Percentiles rank a stretch among this genome's conserved stretches.
These are phyloP conservation scores for Cheiracanthium punctorium DNA, from an alignment of 2,888 invertebrate species.

Conservation along the genomic window DNA sequence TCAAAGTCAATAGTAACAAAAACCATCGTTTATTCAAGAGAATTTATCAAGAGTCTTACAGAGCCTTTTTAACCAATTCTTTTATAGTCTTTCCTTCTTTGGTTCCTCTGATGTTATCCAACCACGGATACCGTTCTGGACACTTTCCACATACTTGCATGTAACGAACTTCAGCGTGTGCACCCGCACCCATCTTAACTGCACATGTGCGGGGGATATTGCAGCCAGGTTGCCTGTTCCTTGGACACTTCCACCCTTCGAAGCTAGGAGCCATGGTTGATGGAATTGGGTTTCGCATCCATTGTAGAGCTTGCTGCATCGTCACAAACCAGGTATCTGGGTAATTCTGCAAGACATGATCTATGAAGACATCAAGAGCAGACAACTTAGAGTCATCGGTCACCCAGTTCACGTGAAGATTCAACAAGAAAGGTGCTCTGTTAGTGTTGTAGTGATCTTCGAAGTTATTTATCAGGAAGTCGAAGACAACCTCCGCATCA, in stretches of 20 bases:
- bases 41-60: too few relatives aligned
- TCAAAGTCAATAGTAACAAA: too few relatives aligned
- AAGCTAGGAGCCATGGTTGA: conserved; percentile 74
- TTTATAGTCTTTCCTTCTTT: conserved; percentile 36
- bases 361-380: conserved; percentile 87
- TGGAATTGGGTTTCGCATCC: conserved; percentile 86
- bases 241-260: conserved; percentile 48
- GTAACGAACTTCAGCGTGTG: conserved; percentile 84
- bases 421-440: conserved; percentile 88
- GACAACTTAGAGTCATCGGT: conserved; percentile 84
- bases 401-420: conserved; percentile 90
- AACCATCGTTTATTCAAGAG: too few relatives aligned
- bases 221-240: conserved; percentile 39
- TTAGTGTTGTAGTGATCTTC: conserved; percentile 87
- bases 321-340: conserved; percentile 72
- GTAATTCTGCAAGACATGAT: conserved; percentile 81
- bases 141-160: conserved; percentile 88
- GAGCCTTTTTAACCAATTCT: conserved; percentile 57
- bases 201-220: conserved; percentile 63
- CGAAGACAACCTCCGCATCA: conserved; percentile 83
- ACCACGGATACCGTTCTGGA: conserved; percentile 90
- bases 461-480: conserved; percentile 86
- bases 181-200: conserved; percentile 79
- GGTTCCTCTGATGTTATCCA: conserved; percentile 80
- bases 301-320: conserved; percentile 82